phyloP scores from a whole-genome alignment of 2,888 invertebrate genomes.

The Plagiodera versicolora region DNA sequence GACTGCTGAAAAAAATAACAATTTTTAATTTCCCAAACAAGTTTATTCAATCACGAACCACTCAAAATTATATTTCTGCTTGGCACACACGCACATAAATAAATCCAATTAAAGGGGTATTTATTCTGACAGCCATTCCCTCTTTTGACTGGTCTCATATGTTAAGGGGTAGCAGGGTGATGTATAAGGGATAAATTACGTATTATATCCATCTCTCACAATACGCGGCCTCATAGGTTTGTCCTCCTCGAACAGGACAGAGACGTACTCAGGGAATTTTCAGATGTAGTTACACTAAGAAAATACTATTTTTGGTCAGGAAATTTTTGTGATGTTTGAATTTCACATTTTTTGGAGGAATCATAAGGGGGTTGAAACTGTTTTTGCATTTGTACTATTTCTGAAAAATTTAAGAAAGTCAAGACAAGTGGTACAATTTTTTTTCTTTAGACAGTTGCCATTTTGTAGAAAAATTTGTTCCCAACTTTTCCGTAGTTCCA shows the following conservation, averaged over 20 bases:
- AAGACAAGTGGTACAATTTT: no score
- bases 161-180: constrained; percentile 36
- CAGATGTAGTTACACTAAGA: neutral
- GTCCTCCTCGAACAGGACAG: neutral
- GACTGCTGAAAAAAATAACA: constrained; percentile 44
- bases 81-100: constrained; percentile 46
- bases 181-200: constrained; percentile 34
- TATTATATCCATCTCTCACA: constrained; percentile 16
- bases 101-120: constrained; percentile 55
- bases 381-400: no score
- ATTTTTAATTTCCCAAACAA: constrained; percentile 46
- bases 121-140: constrained; percentile 52
- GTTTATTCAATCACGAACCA: constrained; percentile 52
- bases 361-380: no score
- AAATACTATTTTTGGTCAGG: neutral
- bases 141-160: constrained; percentile 49
- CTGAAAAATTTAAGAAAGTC: no score
- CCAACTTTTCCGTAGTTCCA: no score
- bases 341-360: no score
- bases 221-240: constrained; percentile 8
- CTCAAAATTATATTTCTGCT: constrained; percentile 48
- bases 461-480: no score
- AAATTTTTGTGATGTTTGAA: no score
- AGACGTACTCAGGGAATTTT: neutral
- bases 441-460: no score